Evolutionary conservation across 2,888 invertebrate species (phyloP), one percentile per base, ranked within the genome.

Genomic region (Limnephilus auricula): DNA sequence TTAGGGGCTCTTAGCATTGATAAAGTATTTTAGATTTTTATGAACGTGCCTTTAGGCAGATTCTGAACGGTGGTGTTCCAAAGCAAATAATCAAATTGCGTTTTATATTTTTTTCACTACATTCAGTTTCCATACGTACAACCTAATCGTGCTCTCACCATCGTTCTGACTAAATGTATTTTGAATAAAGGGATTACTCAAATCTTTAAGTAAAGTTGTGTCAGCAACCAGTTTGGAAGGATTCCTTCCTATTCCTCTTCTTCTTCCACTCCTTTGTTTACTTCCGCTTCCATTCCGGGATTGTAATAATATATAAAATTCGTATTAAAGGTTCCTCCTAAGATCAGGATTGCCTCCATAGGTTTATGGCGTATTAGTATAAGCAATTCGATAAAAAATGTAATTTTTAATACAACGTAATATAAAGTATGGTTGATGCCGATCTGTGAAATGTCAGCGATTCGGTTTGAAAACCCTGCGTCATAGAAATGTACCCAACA

Each of bases 11-110:
- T 80, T 32, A 80, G 32, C 80, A 80, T 32, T 80, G 80, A 80
- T 80, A 80, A 80, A 80, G 12, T 80, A 80, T 80, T 80, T 80
- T 80, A 31, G 31, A 80, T 32, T 80, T 31, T 80, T 80, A 80
- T 32, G 80, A 31, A 80, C 80, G 80, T 15, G 80, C 80, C 31
- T 25, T 25, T n/a, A 65, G 65, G 65, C n/a, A 25, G n/a, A 65
- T 65, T 65, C 65, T 65, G 65, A 65, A 6, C 25, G 25, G 65
- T 65, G 25, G 6, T n/a, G 1, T 25, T n/a, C n/a, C n/a, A 2
- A 25, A 65, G 65, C 9, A 9, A 65, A 65, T 65, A 65, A 65
- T 65, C 6, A 65, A 18, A 65, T 18, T 45, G 40, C 40, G 15
- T 50, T 65, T 13, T 45, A 45, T 45, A 45, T 15, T 15, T 45